Conservation (phyloP, 2,797 vertebrate genomes). For the Otolemur crassicaudatus region DNA sequence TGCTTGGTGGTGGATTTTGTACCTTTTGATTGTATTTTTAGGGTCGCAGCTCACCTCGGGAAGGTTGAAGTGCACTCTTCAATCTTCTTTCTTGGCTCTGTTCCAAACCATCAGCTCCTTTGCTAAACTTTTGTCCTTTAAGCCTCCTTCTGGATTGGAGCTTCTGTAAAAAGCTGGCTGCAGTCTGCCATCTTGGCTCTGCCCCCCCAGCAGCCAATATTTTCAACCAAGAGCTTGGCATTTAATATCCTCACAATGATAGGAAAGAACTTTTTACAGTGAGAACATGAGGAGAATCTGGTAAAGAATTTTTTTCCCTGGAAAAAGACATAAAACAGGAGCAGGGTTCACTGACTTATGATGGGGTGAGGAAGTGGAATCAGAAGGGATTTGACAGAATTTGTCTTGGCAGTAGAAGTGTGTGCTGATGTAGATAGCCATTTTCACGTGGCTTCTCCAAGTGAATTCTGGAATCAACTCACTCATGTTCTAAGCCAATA, state of each 20-base stretch:
- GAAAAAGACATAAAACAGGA: background rate
- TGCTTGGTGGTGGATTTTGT: too few relatives aligned
- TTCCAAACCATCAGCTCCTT: too few relatives aligned
- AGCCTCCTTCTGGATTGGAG: too few relatives aligned
- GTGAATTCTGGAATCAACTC: background rate
- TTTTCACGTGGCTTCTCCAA: background rate
- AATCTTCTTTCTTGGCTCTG: too few relatives aligned
- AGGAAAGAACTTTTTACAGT: conserved; percentile 7
- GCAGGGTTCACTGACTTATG: conserved; percentile 28
- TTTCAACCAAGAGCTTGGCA: conserved; percentile 46
- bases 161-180: too few relatives aligned
- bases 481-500: conserved; percentile 24
- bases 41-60: too few relatives aligned
- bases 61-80: too few relatives aligned
- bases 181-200: too few relatives aligned
- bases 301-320: conserved; percentile 4
- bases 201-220: background rate
- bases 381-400: conserved; percentile 32
- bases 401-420: background rate
- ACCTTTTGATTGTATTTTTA: too few relatives aligned
- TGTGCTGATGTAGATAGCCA: background rate
- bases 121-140: too few relatives aligned
- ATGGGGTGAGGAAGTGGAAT: background rate
- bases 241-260: conserved; percentile 60
- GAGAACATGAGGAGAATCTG: background rate